Evolutionary conservation across 2,797 vertebrate species (phyloP).

Genomic region (Cygnus olor): DNA sequence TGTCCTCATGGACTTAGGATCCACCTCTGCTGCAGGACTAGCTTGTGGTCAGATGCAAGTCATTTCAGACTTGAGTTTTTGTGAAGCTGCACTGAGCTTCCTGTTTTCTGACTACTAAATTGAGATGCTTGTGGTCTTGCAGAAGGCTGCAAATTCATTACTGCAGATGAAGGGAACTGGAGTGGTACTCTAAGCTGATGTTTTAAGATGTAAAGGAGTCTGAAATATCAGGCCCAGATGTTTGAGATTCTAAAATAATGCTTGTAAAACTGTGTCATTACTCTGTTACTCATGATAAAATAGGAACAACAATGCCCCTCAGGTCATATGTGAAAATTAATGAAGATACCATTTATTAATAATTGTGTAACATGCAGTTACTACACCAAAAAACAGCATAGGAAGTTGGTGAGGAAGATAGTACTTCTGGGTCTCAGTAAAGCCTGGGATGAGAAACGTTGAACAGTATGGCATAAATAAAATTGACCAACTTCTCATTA

Average conservation of each 20-base stretch:
- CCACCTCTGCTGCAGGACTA: background rate
- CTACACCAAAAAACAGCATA: background rate
- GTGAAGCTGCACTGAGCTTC: background rate
- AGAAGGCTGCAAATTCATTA: background rate
- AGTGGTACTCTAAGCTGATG: background rate
- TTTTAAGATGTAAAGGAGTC: background rate
- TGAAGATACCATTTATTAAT: background rate
- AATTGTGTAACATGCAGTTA: background rate
- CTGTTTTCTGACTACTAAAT: background rate
- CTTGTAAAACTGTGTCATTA: background rate
- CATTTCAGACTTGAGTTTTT: background rate
- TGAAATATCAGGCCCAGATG: background rate
- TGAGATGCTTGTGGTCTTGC: background rate
- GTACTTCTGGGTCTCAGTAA: background rate
- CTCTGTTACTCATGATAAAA: background rate
- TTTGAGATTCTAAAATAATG: background rate
- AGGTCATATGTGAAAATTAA: accelerated
- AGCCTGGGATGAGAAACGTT: background rate
- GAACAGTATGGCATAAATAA: background rate
- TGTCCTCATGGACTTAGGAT: background rate
- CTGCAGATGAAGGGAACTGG: background rate
- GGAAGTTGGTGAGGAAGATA: background rate
- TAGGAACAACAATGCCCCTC: background rate
- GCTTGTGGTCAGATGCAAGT: background rate
- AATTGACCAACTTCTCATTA: background rate